These are phyloP conservation scores for Silurus glanis DNA, from an alignment of 2,113 vertebrate species.

Conservation along the genomic window DNA sequence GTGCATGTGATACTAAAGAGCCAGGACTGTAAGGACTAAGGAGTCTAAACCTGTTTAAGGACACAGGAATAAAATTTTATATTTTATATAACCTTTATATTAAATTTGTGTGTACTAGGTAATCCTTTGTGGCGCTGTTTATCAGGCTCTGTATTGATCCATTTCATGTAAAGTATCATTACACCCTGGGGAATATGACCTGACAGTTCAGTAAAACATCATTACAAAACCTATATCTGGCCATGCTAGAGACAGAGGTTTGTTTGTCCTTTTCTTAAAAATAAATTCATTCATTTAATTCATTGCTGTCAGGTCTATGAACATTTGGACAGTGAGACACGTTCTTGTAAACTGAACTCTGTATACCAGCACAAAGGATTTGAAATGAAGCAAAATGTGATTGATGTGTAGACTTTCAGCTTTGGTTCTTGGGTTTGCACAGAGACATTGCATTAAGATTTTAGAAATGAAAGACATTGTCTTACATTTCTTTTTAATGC, in stretches of 20 bases:
- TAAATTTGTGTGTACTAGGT: not conserved
- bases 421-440: too few species aligned
- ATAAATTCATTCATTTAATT: not conserved
- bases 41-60: not conserved
- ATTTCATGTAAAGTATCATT: conserved; percentile 71
- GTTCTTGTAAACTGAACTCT: too few species aligned
- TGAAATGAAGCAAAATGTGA: too few species aligned
- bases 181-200: conserved; percentile 70
- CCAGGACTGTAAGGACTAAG: not conserved
- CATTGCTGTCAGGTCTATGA: not conserved
- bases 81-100: too few species aligned
- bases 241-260: conserved; percentile 30
- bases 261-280: not conserved
- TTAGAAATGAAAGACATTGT: too few species aligned
- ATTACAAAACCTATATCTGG: conserved; percentile 67
- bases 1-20: not conserved
- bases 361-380: too few species aligned
- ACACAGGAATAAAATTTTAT: too few species aligned
- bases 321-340: too few species aligned
- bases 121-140: conserved; percentile 52
- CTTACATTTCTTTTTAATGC: too few species aligned
- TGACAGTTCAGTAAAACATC: conserved; percentile 72
- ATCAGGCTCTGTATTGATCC: conserved; percentile 70
- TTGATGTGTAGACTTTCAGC: too few species aligned
- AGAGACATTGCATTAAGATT: too few species aligned